Evolutionary conservation across 2,888 invertebrate genomes (phyloP).

Genomic region (Gari tellinella): DNA sequence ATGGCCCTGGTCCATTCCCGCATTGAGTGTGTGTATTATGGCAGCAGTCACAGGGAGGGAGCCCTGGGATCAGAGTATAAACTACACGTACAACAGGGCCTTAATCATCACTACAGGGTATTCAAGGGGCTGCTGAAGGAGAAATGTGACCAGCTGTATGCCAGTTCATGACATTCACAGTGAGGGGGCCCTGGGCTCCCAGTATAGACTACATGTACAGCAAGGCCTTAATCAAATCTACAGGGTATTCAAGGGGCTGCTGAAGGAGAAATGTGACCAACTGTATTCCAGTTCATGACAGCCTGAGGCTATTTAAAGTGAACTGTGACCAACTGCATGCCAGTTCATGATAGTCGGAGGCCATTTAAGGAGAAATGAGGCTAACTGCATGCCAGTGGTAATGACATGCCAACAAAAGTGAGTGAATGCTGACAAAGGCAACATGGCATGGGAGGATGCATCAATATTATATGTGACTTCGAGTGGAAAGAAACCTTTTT

Average conservation of each 20-base stretch:
- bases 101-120: slow-evolving; percentile 97
- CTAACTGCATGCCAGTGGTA: too few species aligned
- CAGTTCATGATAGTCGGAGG: too few species aligned
- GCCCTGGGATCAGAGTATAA: slow-evolving; percentile 90
- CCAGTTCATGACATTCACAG: slow-evolving; percentile 57
- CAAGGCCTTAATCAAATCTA: slow-evolving; percentile 95
- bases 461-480: too few species aligned
- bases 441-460: too few species aligned
- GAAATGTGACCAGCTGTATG: slow-evolving; percentile 51
- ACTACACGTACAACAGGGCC: slow-evolving; percentile 90
- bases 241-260: slow-evolving; percentile 88
- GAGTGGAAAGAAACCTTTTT: too few species aligned
- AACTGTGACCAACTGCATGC: slow-evolving; percentile 51
- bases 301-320: slow-evolving; percentile 52
- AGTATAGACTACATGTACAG: slow-evolving; percentile 91
- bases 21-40: slow-evolving; percentile 92
- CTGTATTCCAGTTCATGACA: slow-evolving; percentile 32
- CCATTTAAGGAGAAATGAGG: too few species aligned
- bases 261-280: slow-evolving; percentile 50
- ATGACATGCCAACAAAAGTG: too few species aligned
- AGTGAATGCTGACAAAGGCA: too few species aligned
- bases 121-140: slow-evolving; percentile 83
- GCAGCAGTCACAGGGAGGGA: slow-evolving; percentile 87
- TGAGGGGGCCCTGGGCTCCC: slow-evolving; percentile 90
- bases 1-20: slow-evolving; percentile 98